These are phyloP conservation scores for Scolopax bukidnonensis DNA, from an alignment of 2,797 vertebrate species.

Conservation along the genomic window DNA sequence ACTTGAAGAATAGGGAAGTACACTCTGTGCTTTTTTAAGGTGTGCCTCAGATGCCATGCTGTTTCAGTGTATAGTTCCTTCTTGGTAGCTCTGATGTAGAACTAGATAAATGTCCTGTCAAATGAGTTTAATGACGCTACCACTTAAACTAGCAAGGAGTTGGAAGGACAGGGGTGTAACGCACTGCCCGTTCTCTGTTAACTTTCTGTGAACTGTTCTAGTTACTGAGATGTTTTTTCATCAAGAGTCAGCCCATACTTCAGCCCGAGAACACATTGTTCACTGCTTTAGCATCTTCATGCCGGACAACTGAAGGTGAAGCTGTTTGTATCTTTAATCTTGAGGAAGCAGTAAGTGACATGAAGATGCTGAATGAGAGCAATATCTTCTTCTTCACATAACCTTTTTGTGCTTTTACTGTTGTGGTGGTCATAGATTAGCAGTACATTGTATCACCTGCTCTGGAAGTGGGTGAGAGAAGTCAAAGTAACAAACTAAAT, in stretches of 20 bases:
- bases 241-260: neutral
- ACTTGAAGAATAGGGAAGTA: neutral
- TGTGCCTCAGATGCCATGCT: neutral
- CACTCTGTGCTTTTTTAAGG: neutral
- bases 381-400: accelerated
- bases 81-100: neutral
- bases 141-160: neutral
- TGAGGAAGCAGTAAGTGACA: neutral
- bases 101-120: neutral
- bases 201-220: neutral
- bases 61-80: neutral
- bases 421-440: neutral
- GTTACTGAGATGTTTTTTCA: neutral
- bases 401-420: neutral
- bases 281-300: neutral
- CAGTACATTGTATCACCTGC: neutral
- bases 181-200: neutral
- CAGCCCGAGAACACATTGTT: neutral
- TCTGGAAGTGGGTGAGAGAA: neutral
- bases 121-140: neutral
- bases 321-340: neutral
- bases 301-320: neutral
- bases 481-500: neutral
- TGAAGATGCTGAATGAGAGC: neutral
- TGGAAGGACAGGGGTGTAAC: neutral